Base-by-base conservation (phyloP, 2,113 vertebrate genomes). In the Sinocyclocheilus maitianheensis region DNA sequence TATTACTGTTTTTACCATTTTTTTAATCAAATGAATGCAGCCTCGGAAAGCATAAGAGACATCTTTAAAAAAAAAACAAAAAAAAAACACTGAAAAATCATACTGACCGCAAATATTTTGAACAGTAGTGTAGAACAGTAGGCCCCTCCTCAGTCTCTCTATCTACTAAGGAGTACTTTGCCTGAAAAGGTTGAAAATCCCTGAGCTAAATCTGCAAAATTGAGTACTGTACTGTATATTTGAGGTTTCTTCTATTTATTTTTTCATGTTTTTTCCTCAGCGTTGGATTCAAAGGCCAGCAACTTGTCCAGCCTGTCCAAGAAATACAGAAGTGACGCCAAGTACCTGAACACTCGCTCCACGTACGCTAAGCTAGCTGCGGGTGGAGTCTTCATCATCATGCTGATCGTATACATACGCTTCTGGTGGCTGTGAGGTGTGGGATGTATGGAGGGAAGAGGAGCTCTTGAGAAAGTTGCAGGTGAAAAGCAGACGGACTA, bases 341-440 rank as follows among this genome's bases (percentile, higher is more conserved):
- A 99, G 91, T 99, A 99, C 88, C 46, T 48, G 46, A 48, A 48
- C 91, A 99, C 98, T 93, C 97, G 98, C 83, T 99, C 98, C 93
- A 99, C 98, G 3, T 99, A 99, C 0, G 98, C 98, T 93, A 99
- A 99, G 90, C 95, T 99, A 80, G 98, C 97, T 0, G 98, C 97
- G 0, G 96, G 98, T 0, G 98, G 97, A 10, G 98, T 99, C 77
- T 99, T 99, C 92, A 96, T 98, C 94, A 96, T 99, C 94, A 99
- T 99, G 98, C 89, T 99, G 89, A 99, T 99, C 48, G 97, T 99
- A 86, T 99, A 48, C 46, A 12, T 99, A 69, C 96, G 98, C 65
- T 99, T 99, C 94, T 99, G 98, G 98, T 48, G 46, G 46, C 46
- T 99, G 94, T 99, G 95, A 99, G 88, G 72, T 4, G 63, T 60